Percentiles rank a stretch among this genome's conserved stretches.
Evolutionary conservation across 2,113 vertebrate genomes (phyloP).

Genomic region (Telmatochromis sp.): DNA sequence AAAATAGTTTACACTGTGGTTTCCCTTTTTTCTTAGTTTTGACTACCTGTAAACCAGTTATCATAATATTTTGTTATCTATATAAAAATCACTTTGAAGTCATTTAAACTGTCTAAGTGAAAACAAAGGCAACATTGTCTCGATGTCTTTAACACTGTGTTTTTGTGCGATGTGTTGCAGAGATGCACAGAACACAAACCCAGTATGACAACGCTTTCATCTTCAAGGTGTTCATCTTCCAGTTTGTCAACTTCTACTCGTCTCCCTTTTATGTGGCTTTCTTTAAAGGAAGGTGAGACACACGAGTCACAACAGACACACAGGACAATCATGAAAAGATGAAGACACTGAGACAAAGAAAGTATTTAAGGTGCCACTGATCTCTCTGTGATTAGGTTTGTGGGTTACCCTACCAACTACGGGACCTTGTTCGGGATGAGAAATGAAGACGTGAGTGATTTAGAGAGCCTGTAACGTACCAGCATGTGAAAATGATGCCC

Average conservation of each 20-base stretch:
- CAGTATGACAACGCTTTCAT: conserved; percentile 78
- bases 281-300: conserved; percentile 77
- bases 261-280: conserved; percentile 80
- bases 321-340: not conserved
- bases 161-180: conserved; percentile 33
- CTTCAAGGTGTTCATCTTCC: conserved; percentile 82
- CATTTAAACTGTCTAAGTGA: not conserved
- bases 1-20: not conserved
- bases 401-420: conserved; percentile 75
- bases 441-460: conserved; percentile 74
- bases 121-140: not conserved
- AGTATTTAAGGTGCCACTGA: not conserved
- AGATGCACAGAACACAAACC: conserved; percentile 80
- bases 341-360: not conserved
- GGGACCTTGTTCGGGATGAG: conserved; percentile 74
- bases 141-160: not conserved
- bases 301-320: not conserved
- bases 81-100: not conserved
- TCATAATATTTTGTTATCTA: not conserved
- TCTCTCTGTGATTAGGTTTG: conserved; percentile 60
- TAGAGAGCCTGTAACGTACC: not conserved
- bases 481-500: not conserved
- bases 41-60: not conserved
- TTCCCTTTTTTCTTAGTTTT: not conserved
- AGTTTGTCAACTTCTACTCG: conserved; percentile 81